Base-by-base conservation (phyloP, 2,888 invertebrate species). In the Metalampra italica region DNA sequence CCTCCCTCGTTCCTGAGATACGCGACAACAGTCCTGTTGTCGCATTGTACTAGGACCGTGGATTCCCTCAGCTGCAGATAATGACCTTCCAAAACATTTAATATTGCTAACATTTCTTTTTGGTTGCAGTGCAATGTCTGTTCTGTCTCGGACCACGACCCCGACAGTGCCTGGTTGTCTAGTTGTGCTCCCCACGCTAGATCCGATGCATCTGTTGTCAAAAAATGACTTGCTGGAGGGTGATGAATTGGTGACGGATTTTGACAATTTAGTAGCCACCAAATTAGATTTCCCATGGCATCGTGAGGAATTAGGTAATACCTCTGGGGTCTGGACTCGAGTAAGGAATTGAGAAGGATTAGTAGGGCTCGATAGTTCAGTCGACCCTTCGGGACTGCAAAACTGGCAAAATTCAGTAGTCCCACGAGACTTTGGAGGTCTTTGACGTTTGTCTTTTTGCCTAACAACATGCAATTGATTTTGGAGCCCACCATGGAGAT, bases 1-100 rank as follows among this genome's bases (percentile, higher is more conserved):
- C 68, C 67, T 8, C 69, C 70, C 46, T 71, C 66, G 42, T 68
- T 65, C 4, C 57, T 46, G 4, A 64, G 49, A 40, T 64, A 52
- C 1, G 62, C 55, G 8, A 66, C 51, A 7, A 52, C 62, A 0
- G 62, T 59, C 32, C 42, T 53, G 56, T 62, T 64, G 64, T 66
- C 64, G 56, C 59, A 56, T 43, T 66, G 65, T 5, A 46, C 8
- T n/a, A 46, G 11, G 1, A 46, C 7, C 7, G 40, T 36, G 30
- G 7, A 11, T 7, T n/a, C 11, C 9, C 15, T 14, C 39, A 46
- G 30, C 4, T 1, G 2, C 3, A 14, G 40, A 15, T 5, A 9
- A 9, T 15, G 29, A 8, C 13, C 4, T 30, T 15, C 7, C 8
- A 46, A 12, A 9, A 14, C 41, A 1, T 32, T 13, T 11, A 37